Percentiles rank a stretch among this genome's conserved stretches.
Conservation (phyloP, 2,888 invertebrate genomes). For the Mechanitis messenoides region DNA sequence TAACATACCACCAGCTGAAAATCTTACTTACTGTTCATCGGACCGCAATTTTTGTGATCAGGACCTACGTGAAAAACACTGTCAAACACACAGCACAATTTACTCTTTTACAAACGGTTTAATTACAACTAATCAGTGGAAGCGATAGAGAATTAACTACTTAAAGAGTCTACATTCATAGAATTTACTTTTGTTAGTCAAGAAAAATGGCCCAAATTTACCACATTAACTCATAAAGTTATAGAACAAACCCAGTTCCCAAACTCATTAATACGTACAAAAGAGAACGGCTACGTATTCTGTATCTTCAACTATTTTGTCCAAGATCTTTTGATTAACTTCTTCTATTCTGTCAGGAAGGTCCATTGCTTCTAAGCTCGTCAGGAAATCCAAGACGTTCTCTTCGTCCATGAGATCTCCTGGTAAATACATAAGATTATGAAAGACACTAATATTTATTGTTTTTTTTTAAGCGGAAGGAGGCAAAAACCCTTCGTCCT, state of each 20-base stretch:
- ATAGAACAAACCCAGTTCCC: conserved; percentile 45
- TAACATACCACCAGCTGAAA: conserved; percentile 64
- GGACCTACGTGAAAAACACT: conserved; percentile 77
- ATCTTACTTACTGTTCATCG: conserved; percentile 75
- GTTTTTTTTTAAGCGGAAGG: not conserved
- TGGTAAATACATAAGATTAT: conserved; percentile 42
- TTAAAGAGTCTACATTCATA: conserved; percentile 51
- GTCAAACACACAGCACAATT: conserved; percentile 72
- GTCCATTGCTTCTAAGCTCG: conserved; percentile 96
- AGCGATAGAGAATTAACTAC: conserved; percentile 45
- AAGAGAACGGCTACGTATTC: conserved; percentile 95
- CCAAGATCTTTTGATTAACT: conserved; percentile 92
- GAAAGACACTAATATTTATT: conserved; percentile 7
- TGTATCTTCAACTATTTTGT: conserved; percentile 93
- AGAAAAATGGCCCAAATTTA: conserved; percentile 58
- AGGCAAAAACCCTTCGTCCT: too few species aligned
- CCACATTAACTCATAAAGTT: conserved; percentile 57
- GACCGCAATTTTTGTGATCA: conserved; percentile 75
- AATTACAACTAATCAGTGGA: conserved; percentile 43
- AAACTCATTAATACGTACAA: conserved; percentile 83
- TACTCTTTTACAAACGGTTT: conserved; percentile 50
- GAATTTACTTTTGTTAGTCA: conserved; percentile 60
- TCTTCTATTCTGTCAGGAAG: conserved; percentile 96
- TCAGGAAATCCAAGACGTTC: conserved; percentile 93
- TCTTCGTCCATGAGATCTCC: conserved; percentile 97